Conservation (phyloP, 1,140 invertebrate species). For the Globodera ellingtonae region DNA sequence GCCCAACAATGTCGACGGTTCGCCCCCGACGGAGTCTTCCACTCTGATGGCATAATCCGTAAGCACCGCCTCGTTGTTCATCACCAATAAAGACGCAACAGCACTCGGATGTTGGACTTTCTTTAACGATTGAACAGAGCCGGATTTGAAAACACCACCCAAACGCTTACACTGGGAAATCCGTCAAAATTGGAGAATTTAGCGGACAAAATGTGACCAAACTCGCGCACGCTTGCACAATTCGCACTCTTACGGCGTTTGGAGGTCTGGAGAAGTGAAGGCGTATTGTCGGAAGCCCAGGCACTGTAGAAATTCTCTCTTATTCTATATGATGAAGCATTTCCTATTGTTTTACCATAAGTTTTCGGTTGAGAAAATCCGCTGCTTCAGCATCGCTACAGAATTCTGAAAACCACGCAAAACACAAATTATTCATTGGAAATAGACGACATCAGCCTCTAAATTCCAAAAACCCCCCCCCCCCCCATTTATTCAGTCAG, state of each 20-base stretch:
- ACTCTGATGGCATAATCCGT: conserved; percentile 35
- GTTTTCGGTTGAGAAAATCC: conserved; percentile 58
- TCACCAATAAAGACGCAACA: conserved; percentile 33
- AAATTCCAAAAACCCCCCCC: too few species aligned
- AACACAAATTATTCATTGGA: background rate
- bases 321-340: background rate
- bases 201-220: conserved; percentile 17
- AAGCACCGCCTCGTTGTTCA: conserved; percentile 52
- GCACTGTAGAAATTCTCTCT: conserved; percentile 29
- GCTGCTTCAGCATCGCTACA: conserved; percentile 57
- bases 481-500: too few species aligned
- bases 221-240: background rate
- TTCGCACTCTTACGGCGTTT: conserved; percentile 18
- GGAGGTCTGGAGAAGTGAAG: conserved; percentile 32
- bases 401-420: conserved; percentile 11
- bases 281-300: conserved; percentile 61
- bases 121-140: background rate
- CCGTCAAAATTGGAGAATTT: background rate
- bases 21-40: background rate
- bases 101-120: conserved; percentile 39
- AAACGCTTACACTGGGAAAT: too few species aligned
- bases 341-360: conserved; percentile 18
- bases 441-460: too few species aligned
- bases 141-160: too few species aligned
- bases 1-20: background rate